Conservation (phyloP, 2,888 invertebrate genomes). For the Lochmaea crataegi region DNA sequence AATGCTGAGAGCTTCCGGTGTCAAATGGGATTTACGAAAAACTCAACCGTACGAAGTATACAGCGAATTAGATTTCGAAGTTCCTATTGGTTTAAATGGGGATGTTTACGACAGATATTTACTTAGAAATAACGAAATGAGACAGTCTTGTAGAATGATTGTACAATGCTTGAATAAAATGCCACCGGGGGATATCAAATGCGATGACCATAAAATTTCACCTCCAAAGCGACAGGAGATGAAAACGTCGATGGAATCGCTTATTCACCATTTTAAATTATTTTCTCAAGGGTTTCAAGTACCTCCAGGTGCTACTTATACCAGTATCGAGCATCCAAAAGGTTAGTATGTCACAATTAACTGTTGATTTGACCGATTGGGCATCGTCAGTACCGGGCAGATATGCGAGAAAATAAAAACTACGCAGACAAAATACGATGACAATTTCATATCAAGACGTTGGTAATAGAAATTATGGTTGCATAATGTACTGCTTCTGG, state of each 20-base stretch:
- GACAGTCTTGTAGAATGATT: slow-evolving; percentile 82
- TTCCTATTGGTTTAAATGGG: slow-evolving; percentile 83
- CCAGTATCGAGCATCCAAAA: slow-evolving; percentile 85
- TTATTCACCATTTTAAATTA: slow-evolving; percentile 71
- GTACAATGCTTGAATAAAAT: slow-evolving; percentile 86
- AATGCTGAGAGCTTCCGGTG: slow-evolving; percentile 83
- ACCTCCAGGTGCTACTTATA: slow-evolving; percentile 86
- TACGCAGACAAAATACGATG: too few species aligned
- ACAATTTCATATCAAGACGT: not conserved
- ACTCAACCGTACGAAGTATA: slow-evolving; percentile 87
- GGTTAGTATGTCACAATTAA: too few species aligned
- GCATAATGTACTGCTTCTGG: too few species aligned
- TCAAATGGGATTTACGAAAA: slow-evolving; percentile 90
- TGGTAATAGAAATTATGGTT: too few species aligned
- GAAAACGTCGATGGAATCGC: slow-evolving; percentile 73
- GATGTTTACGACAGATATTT: slow-evolving; percentile 84
- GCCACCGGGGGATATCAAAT: slow-evolving; percentile 81
- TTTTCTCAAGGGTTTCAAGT: slow-evolving; percentile 85
- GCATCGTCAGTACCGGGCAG: too few species aligned
- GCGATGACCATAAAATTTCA: slow-evolving; percentile 83
- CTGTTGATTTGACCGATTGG: too few species aligned
- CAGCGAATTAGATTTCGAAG: slow-evolving; percentile 84
- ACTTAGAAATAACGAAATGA: slow-evolving; percentile 76
- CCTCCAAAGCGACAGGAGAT: slow-evolving; percentile 82
- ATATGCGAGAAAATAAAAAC: too few species aligned